A percentile compares a stretch with the other conserved stretches of the same genome.
phyloP scores from a whole-genome alignment of 2,797 vertebrate species.

The Clarias laeviceps region DNA sequence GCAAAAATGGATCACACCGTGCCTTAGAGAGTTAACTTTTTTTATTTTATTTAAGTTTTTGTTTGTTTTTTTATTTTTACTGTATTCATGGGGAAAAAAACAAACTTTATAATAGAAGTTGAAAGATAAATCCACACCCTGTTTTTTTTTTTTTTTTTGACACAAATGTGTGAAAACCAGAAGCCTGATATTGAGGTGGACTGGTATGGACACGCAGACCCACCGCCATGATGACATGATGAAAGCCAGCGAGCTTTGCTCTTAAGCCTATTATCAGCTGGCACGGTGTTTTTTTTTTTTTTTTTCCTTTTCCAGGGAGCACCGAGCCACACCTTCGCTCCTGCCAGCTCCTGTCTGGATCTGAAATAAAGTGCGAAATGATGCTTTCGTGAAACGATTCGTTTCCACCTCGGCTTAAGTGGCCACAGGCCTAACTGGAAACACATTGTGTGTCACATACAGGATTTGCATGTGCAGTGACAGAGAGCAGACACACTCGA shows the following conservation, averaged over 20 bases:
- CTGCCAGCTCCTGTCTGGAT: constrained; percentile 27
- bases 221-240: constrained; percentile 54
- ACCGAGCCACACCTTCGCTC: constrained; percentile 37
- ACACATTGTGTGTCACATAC: constrained; percentile 49
- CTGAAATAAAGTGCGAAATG: constrained; percentile 50
- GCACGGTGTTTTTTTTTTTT: constrained; percentile 34
- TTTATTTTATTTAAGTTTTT: constrained; percentile 15
- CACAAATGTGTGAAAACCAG: constrained; percentile 57
- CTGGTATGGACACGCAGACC: constrained; percentile 54
- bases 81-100: constrained; percentile 63
- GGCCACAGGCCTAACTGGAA: constrained; percentile 47
- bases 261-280: constrained; percentile 56
- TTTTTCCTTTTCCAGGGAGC: constrained; percentile 31
- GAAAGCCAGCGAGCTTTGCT: constrained; percentile 48
- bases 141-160: constrained; percentile 37
- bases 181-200: constrained; percentile 41
- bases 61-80: constrained; percentile 54
- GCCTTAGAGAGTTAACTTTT: constrained; percentile 54
- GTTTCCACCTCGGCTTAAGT: constrained; percentile 48
- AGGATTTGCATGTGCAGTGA: constrained; percentile 50
- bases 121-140: constrained; percentile 53
- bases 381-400: constrained; percentile 48
- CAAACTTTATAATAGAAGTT: constrained; percentile 57
- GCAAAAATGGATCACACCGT: constrained; percentile 53
- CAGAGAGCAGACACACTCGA: constrained; percentile 40